phyloP scores from a whole-genome alignment of 2,888 invertebrate genomes.

The Tridacna gigas region DNA sequence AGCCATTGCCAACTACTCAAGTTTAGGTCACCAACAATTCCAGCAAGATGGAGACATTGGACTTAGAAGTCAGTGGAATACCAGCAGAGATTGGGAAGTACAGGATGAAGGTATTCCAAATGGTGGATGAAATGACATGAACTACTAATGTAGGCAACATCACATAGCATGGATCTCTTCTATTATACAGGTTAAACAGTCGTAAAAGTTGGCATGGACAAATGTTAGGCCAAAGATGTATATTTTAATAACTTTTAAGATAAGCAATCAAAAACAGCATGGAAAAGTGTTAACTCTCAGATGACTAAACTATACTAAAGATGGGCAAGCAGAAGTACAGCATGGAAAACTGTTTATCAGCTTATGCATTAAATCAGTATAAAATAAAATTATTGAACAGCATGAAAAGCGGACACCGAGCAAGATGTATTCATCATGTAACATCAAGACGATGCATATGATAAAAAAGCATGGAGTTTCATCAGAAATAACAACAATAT shows the following conservation, averaged over 20 bases:
- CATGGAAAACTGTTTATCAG: constrained; percentile 19
- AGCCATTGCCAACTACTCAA: background rate
- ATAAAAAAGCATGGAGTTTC: no score
- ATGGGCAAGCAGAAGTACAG: background rate
- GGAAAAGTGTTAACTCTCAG: no score
- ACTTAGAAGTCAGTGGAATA: constrained; percentile 5
- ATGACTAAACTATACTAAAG: no score
- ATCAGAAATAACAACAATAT: no score
- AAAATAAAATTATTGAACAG: background rate
- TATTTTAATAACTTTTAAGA: no score
- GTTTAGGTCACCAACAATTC: background rate
- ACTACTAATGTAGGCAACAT: constrained; percentile 7
- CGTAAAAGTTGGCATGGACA: background rate
- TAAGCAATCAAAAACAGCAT: no score
- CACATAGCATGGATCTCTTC: constrained; percentile 5
- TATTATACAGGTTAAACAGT: background rate
- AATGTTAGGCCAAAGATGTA: background rate
- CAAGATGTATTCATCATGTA: no score
- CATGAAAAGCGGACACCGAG: background rate
- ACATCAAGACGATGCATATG: no score
- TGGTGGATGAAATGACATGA: constrained; percentile 14
- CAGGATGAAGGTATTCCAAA: constrained; percentile 7
- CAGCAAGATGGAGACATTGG: constrained; percentile 18
- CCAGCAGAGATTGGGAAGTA: background rate
- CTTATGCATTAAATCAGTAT: background rate